Conservation (phyloP, 2,797 vertebrate species). For the Pangasius macronema region DNA sequence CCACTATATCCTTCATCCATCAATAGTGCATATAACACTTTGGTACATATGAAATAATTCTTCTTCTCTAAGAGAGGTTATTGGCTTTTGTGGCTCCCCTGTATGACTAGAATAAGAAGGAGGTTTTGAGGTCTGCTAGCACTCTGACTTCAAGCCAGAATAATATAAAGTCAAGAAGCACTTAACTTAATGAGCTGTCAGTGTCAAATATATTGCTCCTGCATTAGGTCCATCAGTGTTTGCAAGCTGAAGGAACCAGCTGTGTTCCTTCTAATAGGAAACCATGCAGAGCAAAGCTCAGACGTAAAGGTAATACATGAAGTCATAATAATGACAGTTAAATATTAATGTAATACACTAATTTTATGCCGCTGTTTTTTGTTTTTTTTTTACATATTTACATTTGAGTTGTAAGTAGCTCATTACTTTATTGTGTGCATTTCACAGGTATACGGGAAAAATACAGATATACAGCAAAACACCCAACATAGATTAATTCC, state of each 20-base stretch:
- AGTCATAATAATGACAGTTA: neutral
- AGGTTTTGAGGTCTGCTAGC: conserved; percentile 57
- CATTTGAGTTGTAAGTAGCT: neutral
- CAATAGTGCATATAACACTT: neutral
- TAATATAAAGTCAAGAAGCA: conserved; percentile 74
- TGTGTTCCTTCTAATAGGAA: conserved; percentile 22
- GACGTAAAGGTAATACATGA: conserved; percentile 1
- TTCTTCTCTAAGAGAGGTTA: conserved; percentile 67
- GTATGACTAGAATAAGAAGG: conserved; percentile 60
- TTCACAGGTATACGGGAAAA: neutral
- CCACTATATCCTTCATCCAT: neutral
- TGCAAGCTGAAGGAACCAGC: conserved; percentile 22
- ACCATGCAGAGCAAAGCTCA: conserved; percentile 5
- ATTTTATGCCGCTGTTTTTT: neutral
- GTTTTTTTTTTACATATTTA: neutral
- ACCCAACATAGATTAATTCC: neutral
- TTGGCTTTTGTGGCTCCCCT: conserved; percentile 67
- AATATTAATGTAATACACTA: conserved; percentile 8
- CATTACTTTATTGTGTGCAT: neutral
- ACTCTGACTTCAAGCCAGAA: conserved; percentile 65
- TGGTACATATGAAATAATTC: neutral
- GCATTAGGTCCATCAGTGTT: conserved; percentile 30
- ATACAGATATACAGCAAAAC: neutral
- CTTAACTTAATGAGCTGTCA: conserved; percentile 78
- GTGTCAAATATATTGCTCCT: conserved; percentile 66